These are phyloP conservation scores for Allolobophora icterica DNA, from an alignment of 2,888 invertebrate genomes.

Conservation along the genomic window DNA sequence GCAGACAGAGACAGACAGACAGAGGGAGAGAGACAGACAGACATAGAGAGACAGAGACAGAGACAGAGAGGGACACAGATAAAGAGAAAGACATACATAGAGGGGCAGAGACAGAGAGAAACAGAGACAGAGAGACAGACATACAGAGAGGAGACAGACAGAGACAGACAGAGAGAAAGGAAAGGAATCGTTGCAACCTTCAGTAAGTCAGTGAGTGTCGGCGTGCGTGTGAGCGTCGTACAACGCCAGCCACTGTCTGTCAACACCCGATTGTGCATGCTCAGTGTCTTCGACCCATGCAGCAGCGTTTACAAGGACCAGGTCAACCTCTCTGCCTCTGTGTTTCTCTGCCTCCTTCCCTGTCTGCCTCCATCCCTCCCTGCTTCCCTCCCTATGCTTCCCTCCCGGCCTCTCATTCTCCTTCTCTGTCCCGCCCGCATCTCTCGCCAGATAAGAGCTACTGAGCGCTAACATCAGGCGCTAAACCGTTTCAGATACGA, in stretches of 20 bases:
- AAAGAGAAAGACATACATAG: not conserved
- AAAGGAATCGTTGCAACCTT: not conserved
- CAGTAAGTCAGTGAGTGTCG: not conserved
- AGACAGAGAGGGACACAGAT: not conserved
- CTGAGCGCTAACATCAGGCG: conserved; percentile 17
- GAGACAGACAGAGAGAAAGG: not conserved
- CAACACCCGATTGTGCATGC: conserved; percentile 11
- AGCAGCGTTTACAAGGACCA: not conserved
- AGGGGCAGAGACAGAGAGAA: conserved; percentile 1
- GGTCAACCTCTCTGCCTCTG: no score
- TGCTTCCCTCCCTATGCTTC: not conserved
- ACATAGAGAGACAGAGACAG: not conserved
- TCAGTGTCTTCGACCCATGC: not conserved
- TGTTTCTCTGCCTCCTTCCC: no score
- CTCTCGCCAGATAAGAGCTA: not conserved
- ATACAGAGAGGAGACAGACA: not conserved
- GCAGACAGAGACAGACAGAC: no score
- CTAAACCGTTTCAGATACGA: conserved; percentile 4
- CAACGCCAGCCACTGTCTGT: not conserved
- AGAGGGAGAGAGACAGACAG: no score
- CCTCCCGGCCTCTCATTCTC: not conserved
- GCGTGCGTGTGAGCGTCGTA: not conserved
- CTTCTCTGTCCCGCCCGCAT: not conserved
- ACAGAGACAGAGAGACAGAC: not conserved
- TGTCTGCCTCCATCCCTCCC: not conserved